phyloP scores from a whole-genome alignment of 2,113 vertebrate genomes.

The Eulemur macaco region DNA sequence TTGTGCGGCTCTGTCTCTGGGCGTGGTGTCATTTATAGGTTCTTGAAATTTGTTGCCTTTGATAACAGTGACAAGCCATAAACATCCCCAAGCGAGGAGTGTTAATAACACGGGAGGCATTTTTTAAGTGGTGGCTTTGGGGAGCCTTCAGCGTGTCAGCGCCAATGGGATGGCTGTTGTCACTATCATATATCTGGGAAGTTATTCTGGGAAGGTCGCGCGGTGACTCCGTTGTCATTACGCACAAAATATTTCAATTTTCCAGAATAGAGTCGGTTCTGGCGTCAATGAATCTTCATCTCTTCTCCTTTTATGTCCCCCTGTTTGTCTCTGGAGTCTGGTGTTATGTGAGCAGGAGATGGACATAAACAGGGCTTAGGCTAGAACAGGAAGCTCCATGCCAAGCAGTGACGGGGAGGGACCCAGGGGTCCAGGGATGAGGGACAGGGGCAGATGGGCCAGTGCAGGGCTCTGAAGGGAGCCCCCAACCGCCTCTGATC shows the following conservation, averaged over 20 bases:
- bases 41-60: constrained; percentile 81
- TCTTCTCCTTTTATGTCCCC: neutral
- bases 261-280: constrained; percentile 32
- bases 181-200: constrained; percentile 46
- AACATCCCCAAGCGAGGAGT: constrained; percentile 71
- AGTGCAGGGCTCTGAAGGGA: neutral
- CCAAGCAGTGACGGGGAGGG: neutral
- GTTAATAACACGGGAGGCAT: constrained; percentile 75
- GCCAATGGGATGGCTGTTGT: constrained; percentile 8
- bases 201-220: constrained; percentile 50
- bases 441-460: accelerated
- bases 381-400: accelerated
- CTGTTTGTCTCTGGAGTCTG: constrained; percentile 51
- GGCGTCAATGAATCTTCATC: constrained; percentile 52
- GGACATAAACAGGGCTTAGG: neutral
- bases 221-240: constrained; percentile 61
- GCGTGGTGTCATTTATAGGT: constrained; percentile 75
- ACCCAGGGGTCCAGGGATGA: neutral
- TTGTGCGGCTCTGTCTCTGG: constrained; percentile 60
- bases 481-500: neutral
- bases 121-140: constrained; percentile 79
- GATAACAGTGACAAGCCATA: constrained; percentile 80
- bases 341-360: neutral
- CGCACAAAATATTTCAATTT: constrained; percentile 73
- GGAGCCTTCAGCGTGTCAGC: constrained; percentile 63